phyloP scores from a whole-genome alignment of 2,797 vertebrate genomes.

The Dicrostonyx torquatus region DNA sequence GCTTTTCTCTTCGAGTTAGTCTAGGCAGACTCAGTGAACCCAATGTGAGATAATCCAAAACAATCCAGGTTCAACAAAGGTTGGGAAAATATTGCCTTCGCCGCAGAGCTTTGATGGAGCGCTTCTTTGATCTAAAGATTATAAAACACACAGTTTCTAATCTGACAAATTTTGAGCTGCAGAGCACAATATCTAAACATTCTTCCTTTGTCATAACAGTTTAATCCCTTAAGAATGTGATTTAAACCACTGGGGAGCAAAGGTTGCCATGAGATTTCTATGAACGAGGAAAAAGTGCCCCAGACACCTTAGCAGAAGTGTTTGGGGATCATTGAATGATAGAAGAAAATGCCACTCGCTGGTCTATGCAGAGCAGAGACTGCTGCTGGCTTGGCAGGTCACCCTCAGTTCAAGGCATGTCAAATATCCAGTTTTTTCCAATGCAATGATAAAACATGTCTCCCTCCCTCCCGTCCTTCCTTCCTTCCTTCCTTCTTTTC shows the following conservation, averaged over 20 bases:
- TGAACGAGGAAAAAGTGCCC: constrained; percentile 82
- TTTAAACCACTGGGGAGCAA: constrained; percentile 85
- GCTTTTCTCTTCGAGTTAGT: constrained; percentile 91
- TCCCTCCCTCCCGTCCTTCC: not conserved
- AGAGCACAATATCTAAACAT: constrained; percentile 89
- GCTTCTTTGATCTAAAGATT: constrained; percentile 90
- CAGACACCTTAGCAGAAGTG: constrained; percentile 84
- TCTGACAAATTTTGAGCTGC: constrained; percentile 89
- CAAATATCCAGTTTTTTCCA: constrained; percentile 63
- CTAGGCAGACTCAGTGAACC: constrained; percentile 93
- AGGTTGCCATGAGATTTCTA: constrained; percentile 86
- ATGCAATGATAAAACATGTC: constrained; percentile 38
- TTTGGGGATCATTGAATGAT: constrained; percentile 83
- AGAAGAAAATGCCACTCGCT: constrained; percentile 76
- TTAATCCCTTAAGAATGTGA: constrained; percentile 90
- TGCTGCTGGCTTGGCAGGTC: constrained; percentile 79
- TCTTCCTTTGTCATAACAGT: constrained; percentile 88
- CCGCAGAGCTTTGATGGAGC: constrained; percentile 88
- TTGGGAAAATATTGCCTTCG: constrained; percentile 88
- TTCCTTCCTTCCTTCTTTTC: not conserved
- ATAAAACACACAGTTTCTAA: constrained; percentile 89
- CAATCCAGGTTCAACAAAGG: constrained; percentile 90
- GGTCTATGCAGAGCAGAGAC: too few species aligned
- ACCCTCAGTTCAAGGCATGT: constrained; percentile 80
- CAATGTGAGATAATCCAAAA: constrained; percentile 96